A percentile compares a stretch with the other conserved stretches of the same genome.
These are phyloP conservation scores for Bombus sibiricus DNA, from an alignment of 1,140 invertebrate genomes.

Conservation along the genomic window DNA sequence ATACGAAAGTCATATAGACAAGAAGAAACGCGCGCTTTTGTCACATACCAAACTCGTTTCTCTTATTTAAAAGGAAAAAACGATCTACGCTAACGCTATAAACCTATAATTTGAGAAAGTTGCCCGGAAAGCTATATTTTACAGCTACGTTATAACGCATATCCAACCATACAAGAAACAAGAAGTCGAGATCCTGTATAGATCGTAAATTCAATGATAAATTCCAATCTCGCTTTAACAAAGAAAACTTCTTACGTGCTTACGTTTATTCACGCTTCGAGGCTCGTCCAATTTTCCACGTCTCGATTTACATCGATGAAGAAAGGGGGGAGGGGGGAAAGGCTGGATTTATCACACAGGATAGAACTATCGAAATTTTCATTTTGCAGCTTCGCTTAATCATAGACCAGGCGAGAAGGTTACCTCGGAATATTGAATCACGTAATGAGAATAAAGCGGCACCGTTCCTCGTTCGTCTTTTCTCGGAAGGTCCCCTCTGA, in stretches of 20 bases:
- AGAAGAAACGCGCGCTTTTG: too few relatives aligned
- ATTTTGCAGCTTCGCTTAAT: not conserved
- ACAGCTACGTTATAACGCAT: too few relatives aligned
- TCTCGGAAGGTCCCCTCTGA: not conserved
- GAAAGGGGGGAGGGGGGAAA: not conserved
- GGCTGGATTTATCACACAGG: not conserved
- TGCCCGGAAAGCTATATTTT: too few relatives aligned
- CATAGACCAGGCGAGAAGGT: not conserved
- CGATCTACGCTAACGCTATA: too few relatives aligned
- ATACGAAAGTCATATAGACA: too few relatives aligned
- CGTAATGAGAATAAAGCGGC: constrained; percentile 11
- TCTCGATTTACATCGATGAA: not conserved
- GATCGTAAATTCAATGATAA: too few relatives aligned
- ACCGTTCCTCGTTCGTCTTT: not conserved
- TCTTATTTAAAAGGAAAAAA: too few relatives aligned
- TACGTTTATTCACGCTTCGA: not conserved
- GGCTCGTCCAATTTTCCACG: not conserved
- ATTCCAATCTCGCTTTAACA: not conserved
- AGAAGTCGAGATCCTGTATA: too few relatives aligned
- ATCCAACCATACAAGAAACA: too few relatives aligned
- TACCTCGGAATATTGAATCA: constrained; percentile 3
- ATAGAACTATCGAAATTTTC: not conserved
- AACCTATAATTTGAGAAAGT: too few relatives aligned
- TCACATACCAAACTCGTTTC: too few relatives aligned
- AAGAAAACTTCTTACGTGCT: not conserved